Conservation (phyloP, 2,797 vertebrate genomes). For the Gastrophryne carolinensis region DNA sequence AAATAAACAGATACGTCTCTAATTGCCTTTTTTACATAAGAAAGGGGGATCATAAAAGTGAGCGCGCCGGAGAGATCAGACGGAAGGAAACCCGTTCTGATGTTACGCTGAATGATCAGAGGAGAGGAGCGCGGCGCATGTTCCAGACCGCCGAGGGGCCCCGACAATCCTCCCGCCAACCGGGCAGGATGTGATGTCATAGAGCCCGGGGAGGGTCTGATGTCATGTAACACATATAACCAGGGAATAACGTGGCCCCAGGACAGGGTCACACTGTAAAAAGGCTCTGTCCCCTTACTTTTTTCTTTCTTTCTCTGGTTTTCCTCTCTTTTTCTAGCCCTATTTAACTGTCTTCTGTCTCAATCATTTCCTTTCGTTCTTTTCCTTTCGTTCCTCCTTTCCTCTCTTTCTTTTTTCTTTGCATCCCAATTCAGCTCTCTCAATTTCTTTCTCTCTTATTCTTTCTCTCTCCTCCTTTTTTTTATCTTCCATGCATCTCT, state of each 20-base stretch:
- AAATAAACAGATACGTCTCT: constrained; percentile 99
- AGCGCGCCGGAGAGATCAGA: constrained; percentile 89
- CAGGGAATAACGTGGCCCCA: no score
- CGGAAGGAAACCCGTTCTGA: constrained; percentile 65
- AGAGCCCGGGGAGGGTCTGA: no score
- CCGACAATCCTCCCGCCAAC: not conserved
- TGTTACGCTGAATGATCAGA: constrained; percentile 12
- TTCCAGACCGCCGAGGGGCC: not conserved
- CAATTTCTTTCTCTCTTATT: not conserved
- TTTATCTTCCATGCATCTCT: constrained; percentile 37
- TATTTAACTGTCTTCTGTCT: no score
- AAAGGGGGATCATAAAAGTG: constrained; percentile 99
- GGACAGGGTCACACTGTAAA: no score
- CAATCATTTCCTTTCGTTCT: not conserved
- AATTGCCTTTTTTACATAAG: constrained; percentile 99
- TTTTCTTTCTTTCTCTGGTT: no score
- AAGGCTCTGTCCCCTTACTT: no score
- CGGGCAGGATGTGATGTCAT: not conserved
- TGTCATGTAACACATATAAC: no score
- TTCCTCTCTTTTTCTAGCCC: no score
- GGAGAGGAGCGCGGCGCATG: not conserved
- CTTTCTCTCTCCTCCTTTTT: not conserved
- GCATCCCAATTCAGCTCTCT: no score
- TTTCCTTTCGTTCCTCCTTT: not conserved
- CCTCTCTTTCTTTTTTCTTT: not conserved